Percentiles rank a stretch among this genome's conserved stretches.
phyloP scores from a whole-genome alignment of 2,113 vertebrate genomes.

The Macaca nemestrina region DNA sequence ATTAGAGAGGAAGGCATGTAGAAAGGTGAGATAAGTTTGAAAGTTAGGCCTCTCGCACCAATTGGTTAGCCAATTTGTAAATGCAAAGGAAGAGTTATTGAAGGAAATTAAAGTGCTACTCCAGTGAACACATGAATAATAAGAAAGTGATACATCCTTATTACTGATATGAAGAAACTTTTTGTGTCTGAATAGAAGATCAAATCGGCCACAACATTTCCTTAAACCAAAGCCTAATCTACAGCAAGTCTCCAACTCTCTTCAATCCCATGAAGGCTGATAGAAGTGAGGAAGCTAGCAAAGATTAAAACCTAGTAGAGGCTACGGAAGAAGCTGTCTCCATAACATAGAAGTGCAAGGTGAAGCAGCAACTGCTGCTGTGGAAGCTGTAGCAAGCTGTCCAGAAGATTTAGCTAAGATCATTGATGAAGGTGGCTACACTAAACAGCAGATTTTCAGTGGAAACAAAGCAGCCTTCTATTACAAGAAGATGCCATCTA shows the following conservation, averaged over 20 bases:
- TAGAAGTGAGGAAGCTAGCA: neutral
- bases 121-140: neutral
- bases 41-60: too few species aligned
- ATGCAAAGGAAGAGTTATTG: neutral
- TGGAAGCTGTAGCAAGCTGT: neutral
- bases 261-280: neutral
- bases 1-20: too few species aligned
- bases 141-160: neutral
- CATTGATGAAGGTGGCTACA: neutral
- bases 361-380: neutral
- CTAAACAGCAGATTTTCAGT: neutral
- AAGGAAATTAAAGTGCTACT: neutral
- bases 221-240: neutral
- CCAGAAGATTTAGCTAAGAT: neutral
- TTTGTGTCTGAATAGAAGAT: neutral
- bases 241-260: neutral
- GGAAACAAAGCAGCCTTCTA: neutral
- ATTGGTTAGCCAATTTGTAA: neutral
- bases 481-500: neutral
- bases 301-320: neutral
- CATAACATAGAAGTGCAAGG: neutral
- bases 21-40: too few species aligned
- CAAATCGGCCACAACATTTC: neutral
- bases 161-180: neutral
- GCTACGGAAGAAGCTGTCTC: neutral